Evolutionary conservation across 2,888 invertebrate species (phyloP), one percentile per base, ranked within the genome.

Genomic region (Lithophane semibrunnea): DNA sequence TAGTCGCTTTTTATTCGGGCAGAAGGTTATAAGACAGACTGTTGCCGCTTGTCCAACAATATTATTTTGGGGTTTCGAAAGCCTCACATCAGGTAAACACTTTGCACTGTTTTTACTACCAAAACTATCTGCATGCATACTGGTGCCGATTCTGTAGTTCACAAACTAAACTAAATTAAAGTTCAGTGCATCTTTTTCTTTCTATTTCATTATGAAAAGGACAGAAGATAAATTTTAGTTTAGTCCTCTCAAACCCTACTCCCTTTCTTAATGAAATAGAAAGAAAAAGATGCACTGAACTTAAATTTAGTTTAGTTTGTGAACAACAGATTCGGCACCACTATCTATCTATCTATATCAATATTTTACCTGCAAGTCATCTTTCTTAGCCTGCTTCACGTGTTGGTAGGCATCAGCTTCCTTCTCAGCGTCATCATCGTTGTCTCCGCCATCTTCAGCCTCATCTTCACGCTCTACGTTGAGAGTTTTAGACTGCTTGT

Each of bases 341-440:
- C 37, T 10, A 54, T 54, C 10, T 18, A 44, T 37, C 37, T 37
- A 37, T 37, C 37, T 37, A 37, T 37, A 0, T 44, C 12, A 13
- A 58, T 12, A 56, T 29, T 21, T 21, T 75, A 98, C 97, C 92
- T 98, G 98, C 75, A 98, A 97, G 90, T 98, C 98, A 83, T 97
- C 97, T 78, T 97, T 97, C 80, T 98, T 98, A 0, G 98, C 97
- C 85, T 98, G 98, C 89, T 98, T 98, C 4, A 99, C 98, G 92
- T 99, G 99, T 91, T 99, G 98, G 94, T 98, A 99, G 82, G 98
- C 97, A 79, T 98, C 98, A 3, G 94, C 97, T 7, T 97, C 94
- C 49, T 95, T 94, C 0, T 96, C 94, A 0, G 95, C 94, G 18
- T 95, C 91, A 37, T 97, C 94, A 29, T 97, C 95, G 2, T 85